A percentile compares a stretch with the other conserved stretches of the same genome.
phyloP scores from a whole-genome alignment of 2,113 vertebrate genomes.

The Collichthys lucidus region DNA sequence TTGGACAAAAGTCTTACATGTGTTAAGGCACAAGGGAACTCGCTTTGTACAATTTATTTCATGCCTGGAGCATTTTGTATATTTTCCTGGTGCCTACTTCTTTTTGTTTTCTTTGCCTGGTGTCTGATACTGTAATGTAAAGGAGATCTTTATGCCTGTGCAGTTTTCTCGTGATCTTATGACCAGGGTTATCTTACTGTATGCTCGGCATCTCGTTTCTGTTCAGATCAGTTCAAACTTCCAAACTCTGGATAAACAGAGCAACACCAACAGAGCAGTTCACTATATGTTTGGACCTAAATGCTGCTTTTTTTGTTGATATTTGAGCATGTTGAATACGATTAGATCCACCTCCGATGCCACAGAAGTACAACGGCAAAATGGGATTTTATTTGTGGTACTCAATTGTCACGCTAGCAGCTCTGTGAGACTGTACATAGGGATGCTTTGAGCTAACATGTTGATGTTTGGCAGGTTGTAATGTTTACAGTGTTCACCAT shows the following conservation, averaged over 20 bases:
- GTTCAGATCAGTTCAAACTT: not conserved
- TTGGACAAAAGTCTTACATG: not conserved
- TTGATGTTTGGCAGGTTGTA: not conserved
- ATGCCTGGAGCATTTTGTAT: slow-evolving; percentile 65
- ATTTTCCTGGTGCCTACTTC: not conserved
- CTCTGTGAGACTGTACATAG: not conserved
- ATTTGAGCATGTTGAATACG: not conserved
- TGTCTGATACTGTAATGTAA: not conserved
- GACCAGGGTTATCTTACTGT: too few relatives aligned
- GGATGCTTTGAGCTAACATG: not conserved
- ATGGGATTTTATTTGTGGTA: not conserved
- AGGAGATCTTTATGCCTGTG: not conserved
- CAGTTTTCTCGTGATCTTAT: not conserved
- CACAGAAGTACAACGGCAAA: not conserved
- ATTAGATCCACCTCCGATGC: not conserved
- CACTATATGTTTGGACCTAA: not conserved
- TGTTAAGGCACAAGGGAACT: not conserved
- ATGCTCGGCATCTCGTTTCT: slow-evolving; percentile 14
- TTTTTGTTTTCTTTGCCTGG: too few relatives aligned
- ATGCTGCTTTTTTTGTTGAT: slow-evolving; percentile 8
- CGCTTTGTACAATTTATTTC: slow-evolving; percentile 31
- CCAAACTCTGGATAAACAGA: not conserved
- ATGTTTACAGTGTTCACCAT: slow-evolving; percentile 1
- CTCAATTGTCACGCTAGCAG: not conserved
- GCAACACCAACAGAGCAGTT: not conserved